Base-by-base conservation (phyloP, 2,797 vertebrate genomes). In the Falco columbarius region DNA sequence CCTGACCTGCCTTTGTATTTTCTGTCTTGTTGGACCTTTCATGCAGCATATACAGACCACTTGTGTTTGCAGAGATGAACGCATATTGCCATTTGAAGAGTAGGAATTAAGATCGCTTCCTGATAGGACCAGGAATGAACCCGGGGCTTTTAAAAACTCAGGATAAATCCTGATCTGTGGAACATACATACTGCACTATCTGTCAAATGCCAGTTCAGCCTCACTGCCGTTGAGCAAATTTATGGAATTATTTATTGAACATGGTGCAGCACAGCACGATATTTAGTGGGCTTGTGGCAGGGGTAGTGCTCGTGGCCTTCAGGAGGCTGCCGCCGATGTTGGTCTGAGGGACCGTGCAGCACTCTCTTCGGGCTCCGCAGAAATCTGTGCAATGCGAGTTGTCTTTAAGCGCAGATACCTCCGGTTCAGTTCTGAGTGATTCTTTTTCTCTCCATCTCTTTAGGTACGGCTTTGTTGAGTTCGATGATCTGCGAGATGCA, bases 381-480 rank as follows among this genome's bases (percentile, higher is more conserved):
- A n/a, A 47, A 4, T n/a, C 58, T 7, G 4, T 2, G 54, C n/a
- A 40, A 9, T 3, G 6, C 0, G 9, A 30, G 19, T 14, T 38
- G 46, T 0, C 15, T 40, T 22, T 4, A 52, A 47, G 51, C 18
- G 7, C 30, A 7, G 56, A 4, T 2, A 3, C 1, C 55, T 49
- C 7, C 0, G 8, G 22, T 12, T 80, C 4, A 1, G 20, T 44
- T 63, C 61, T 3, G 2, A 62, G 59, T 80, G 52, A 65, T 49
- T 24, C 49, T 47, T 59, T 36, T 94, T 79, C 91, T 71, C 15
- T 67, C 18, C 29, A 49, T 62, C 34, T 51, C 59, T 58, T 89
- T 2, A 99, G 99, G 90, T 99, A 99, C 10, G 99, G 99, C 77
- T 99, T 99, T 97, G 99, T 99, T 92, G 99, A 99, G 95, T 99